These are phyloP conservation scores for Halocynthia roretzi DNA, from an alignment of 23 tunicate species.

Conservation along the genomic window DNA sequence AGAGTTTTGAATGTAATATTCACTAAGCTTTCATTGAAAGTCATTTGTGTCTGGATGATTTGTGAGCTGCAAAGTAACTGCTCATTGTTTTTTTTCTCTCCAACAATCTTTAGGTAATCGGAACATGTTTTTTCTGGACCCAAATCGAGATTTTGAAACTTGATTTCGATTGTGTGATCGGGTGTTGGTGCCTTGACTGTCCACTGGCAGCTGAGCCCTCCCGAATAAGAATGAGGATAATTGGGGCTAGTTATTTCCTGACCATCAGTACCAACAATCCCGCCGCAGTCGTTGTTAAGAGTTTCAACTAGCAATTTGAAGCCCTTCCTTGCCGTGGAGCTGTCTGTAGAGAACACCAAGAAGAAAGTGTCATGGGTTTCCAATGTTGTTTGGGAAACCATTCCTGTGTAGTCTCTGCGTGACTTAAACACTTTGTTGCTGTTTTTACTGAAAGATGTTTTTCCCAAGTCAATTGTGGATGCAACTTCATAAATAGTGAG, in stretches of 20 bases:
- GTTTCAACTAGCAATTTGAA: slow-evolving; percentile 11
- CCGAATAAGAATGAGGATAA: not conserved
- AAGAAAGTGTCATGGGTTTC: slow-evolving; percentile 4
- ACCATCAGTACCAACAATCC: not conserved
- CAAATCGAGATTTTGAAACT: slow-evolving; percentile 15
- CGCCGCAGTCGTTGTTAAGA: slow-evolving; percentile 5
- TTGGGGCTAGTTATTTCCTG: slow-evolving; percentile 18
- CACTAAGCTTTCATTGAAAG: not conserved
- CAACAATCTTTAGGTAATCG: not conserved
- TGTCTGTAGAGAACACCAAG: slow-evolving; percentile 4
- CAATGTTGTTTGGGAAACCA: slow-evolving; percentile 10
- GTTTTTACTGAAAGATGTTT: not conserved
- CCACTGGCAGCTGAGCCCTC: slow-evolving; percentile 4
- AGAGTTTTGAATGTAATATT: slow-evolving; percentile 2
- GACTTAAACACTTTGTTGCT: not conserved
- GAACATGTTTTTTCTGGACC: not conserved
- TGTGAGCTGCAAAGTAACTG: not conserved
- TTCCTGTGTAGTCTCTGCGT: slow-evolving; percentile 19
- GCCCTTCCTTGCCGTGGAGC: not conserved
- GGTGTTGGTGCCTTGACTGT: slow-evolving; percentile 1
- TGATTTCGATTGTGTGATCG: not conserved
- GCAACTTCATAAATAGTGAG: not conserved
- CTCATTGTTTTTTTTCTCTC: too few species aligned
- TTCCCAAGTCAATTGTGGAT: not conserved
- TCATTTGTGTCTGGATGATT: not conserved